These are phyloP conservation scores for Mnemiopsis leidyi DNA, from an alignment of 37 sponge, comb jelly and placozoan genomes.

Conservation along the genomic window DNA sequence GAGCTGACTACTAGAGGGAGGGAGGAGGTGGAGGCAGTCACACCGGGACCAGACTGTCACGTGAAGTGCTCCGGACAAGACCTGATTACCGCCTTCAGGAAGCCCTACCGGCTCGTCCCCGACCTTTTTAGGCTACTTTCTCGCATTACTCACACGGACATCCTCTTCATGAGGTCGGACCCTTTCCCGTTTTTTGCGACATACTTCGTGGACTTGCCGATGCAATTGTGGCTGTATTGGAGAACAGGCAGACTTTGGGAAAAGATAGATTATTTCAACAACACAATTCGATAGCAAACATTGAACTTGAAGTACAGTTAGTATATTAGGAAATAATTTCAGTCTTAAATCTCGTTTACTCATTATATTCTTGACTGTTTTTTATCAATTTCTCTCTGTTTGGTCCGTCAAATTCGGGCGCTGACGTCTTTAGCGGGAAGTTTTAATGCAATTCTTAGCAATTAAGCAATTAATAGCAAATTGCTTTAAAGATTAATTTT, in stretches of 20 bases:
- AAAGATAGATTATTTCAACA: conserved; percentile 52
- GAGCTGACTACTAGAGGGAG: background rate
- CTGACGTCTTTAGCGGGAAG: too few relatives aligned
- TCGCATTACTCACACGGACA: background rate
- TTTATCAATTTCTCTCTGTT: too few relatives aligned
- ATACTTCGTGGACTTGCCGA: conserved; percentile 26
- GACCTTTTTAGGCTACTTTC: background rate
- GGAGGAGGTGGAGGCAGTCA: background rate
- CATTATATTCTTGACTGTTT: too few relatives aligned
- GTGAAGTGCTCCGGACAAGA: conserved; percentile 16
- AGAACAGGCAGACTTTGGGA: conserved; percentile 10
- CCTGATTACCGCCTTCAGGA: conserved; percentile 7
- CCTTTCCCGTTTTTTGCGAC: conserved; percentile 58
- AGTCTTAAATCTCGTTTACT: too few relatives aligned
- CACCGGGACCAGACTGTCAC: background rate
- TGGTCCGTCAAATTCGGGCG: too few relatives aligned
- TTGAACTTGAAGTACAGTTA: background rate
- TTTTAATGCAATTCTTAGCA: too few relatives aligned
- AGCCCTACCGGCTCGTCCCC: background rate
- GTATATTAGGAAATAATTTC: too few relatives aligned
- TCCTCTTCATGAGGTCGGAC: conserved; percentile 15
- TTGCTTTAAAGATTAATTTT: too few relatives aligned
- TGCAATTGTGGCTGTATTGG: conserved; percentile 59
- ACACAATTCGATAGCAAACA: background rate
- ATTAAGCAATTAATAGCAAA: too few relatives aligned